Base-by-base conservation (phyloP, 2,797 vertebrate genomes). In the Enteromius mattozi region DNA sequence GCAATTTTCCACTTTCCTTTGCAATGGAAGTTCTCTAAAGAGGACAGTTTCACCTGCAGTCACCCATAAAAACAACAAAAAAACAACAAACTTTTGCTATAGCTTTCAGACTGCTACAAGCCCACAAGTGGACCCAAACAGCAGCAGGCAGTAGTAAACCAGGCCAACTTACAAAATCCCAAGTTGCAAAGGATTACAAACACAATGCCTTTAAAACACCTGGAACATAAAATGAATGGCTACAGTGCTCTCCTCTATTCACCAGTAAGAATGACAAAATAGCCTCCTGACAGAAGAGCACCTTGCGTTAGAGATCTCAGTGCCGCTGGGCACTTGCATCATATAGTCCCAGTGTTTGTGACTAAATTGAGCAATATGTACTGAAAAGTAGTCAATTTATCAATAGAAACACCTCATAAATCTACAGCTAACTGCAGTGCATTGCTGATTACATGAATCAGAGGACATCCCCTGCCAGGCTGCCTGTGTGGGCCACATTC, bases 381-480 rank as follows among this genome's bases (percentile, higher is more conserved):
- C 49, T 35, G 5, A 75, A 45, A 37, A n/a, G 0, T 8, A 42
- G 3, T 42, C n/a, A 0, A 59, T 81, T 51, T 37, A 61, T 61
- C 54, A 45, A 59, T 61, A 59, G 19, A 71, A 80, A 70, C 51
- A 59, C 24, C 51, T 61, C 24, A 45, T 80, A 24, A 81, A 75
- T 54, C 65, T 45, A 24, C 47, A 24, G 61, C 33, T 75, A 45
- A 56, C 19, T 42, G 19, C 37, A 78, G 10, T 35, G 14, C 35
- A 80, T 66, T 47, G 78, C 49, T 42, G 45, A 71, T 51, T 77
- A 78, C 21, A 16, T 75, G 40, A 40, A 65, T 80, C 71, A 74
- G 37, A 35, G 33, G 49, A 51, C 65, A 68, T 78, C 40, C 63
- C 72, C 72, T 81, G 30, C 70, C 77, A 74, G 83, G 69, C 61